A percentile compares a stretch with the other conserved stretches of the same genome.
Evolutionary conservation across 1,140 invertebrate genomes (phyloP).

Genomic region (Ericerus pela): DNA sequence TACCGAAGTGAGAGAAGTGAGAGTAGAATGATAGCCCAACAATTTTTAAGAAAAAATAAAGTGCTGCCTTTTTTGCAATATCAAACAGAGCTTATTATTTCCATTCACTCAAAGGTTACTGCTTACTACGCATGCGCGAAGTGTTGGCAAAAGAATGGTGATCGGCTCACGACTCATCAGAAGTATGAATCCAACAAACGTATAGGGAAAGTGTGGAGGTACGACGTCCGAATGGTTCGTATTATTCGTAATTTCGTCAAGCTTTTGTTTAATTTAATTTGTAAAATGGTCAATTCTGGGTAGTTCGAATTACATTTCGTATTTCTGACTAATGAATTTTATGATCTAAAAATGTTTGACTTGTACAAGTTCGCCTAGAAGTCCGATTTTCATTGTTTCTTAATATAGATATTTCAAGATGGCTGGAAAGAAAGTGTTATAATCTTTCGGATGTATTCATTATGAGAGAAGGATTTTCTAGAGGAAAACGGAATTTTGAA

Average conservation of each 20-base stretch:
- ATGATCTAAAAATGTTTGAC: neutral
- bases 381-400: constrained; percentile 3
- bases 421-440: constrained; percentile 2
- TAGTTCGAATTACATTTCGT: neutral
- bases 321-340: neutral
- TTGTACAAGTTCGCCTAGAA: neutral
- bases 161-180: too few relatives aligned
- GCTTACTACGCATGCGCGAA: too few relatives aligned
- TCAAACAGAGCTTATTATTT: too few relatives aligned
- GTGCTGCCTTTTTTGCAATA: too few relatives aligned
- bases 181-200: too few relatives aligned
- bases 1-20: too few relatives aligned
- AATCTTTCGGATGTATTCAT: constrained; percentile 12
- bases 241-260: neutral
- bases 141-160: too few relatives aligned
- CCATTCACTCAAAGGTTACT: too few relatives aligned
- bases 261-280: neutral
- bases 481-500: constrained; percentile 10
- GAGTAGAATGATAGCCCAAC: too few relatives aligned
- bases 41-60: too few relatives aligned
- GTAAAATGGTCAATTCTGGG: neutral
- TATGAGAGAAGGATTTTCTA: constrained; percentile 4
- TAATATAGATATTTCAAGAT: constrained; percentile 12
- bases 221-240: neutral
- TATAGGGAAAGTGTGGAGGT: constrained; percentile 9